A percentile compares a stretch with the other conserved stretches of the same genome.
Conservation (phyloP, 2,113 vertebrate species). For the Leptobrachium ailaonicum region DNA sequence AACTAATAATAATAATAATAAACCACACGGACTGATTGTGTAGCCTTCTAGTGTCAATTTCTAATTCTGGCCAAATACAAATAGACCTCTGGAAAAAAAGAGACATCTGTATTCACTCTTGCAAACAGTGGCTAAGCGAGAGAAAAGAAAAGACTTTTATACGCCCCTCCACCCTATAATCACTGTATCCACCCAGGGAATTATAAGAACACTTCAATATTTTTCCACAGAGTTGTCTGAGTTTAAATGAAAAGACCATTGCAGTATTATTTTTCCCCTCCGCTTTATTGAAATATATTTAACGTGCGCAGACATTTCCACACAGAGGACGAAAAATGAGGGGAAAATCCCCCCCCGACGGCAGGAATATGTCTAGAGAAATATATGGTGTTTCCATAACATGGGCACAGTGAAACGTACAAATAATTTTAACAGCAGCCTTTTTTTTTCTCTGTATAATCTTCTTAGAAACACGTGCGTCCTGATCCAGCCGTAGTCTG, state of each 20-base stretch:
- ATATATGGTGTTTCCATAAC: background rate
- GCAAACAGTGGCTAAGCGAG: slow-evolving; percentile 21
- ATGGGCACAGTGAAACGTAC: background rate
- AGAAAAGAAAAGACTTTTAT: slow-evolving; percentile 16
- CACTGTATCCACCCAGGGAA: slow-evolving; percentile 22
- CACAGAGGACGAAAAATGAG: background rate
- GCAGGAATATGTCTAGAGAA: background rate
- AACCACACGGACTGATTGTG: slow-evolving; percentile 15
- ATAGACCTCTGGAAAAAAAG: background rate
- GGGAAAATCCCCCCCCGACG: background rate
- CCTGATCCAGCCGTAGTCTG: background rate
- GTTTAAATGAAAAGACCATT: slow-evolving; percentile 15
- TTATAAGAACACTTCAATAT: slow-evolving; percentile 15
- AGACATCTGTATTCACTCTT: slow-evolving; percentile 34
- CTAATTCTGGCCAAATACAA: slow-evolving; percentile 16
- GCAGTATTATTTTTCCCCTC: background rate
- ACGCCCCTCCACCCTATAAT: slow-evolving; percentile 24
- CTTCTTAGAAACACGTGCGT: background rate
- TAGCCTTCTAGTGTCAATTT: slow-evolving; percentile 14
- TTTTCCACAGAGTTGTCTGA: slow-evolving; percentile 25
- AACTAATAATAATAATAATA: slow-evolving; percentile 8
- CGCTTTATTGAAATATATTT: slow-evolving; percentile 10
- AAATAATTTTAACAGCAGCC: background rate
- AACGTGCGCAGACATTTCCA: slow-evolving; percentile 1
- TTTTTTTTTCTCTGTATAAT: background rate